Evolutionary conservation across 92 coral and sea anemone genomes (phyloP).

Genomic region (Virgularia gustaviana): DNA sequence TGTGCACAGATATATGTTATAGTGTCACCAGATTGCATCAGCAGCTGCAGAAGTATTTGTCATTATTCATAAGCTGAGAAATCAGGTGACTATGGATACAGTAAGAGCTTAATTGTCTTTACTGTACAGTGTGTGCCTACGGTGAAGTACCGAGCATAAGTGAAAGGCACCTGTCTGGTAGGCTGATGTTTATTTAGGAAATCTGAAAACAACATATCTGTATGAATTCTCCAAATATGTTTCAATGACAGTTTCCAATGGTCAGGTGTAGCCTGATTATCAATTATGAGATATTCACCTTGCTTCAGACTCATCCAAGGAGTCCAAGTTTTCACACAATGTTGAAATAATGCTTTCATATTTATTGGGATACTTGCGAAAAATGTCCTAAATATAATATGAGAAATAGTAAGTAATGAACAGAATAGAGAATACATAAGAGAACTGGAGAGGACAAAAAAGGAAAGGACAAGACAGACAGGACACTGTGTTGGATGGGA

Average conservation of each 20-base stretch:
- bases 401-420: no score
- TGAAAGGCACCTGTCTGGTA: conserved; percentile 29
- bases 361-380: conserved; percentile 95
- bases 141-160: conserved; percentile 12
- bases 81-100: no score
- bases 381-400: conserved; percentile 74
- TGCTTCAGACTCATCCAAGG: conserved; percentile 98
- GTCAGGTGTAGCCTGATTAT: no score
- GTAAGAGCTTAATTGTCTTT: no score
- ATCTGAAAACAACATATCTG: conserved; percentile 1
- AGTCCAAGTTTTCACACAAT: conserved; percentile 94
- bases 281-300: conserved; percentile 48
- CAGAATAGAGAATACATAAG: no score
- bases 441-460: no score
- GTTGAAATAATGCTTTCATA: conserved; percentile 98
- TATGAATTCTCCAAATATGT: neutral
- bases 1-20: no score
- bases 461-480: no score
- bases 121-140: neutral
- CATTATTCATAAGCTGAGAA: no score
- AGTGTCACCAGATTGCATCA: no score
- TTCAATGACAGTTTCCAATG: conserved; percentile 8
- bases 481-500: no score
- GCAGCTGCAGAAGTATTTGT: no score
- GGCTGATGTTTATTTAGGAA: conserved; percentile 14